Base-by-base conservation (phyloP, 2,888 invertebrate species). In the Ormyrus thymus region DNA sequence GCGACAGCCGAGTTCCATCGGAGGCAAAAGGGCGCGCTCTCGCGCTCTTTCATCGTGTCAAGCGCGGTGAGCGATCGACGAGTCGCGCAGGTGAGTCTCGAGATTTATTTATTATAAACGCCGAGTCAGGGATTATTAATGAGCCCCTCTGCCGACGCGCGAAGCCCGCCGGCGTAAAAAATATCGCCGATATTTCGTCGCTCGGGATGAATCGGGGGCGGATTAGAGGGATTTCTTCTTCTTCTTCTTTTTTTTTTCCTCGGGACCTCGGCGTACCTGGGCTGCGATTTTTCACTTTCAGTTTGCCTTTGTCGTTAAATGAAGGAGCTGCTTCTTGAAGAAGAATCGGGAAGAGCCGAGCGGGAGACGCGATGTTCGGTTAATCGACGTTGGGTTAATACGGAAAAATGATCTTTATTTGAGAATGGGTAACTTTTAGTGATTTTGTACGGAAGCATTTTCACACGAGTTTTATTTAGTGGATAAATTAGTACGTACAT, bases 21-120 rank as follows among this genome's bases (percentile, higher is more conserved):
- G 70, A 68, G 29, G 29, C 29, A 73, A 62, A 69, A 69, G 46
- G 53, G 61, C 69, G 81, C 81, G 81, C 76, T 29, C 29, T n/a
- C n/a, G n/a, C 50, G 82, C 84, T 87, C 87, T 87, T 88, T 88
- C 86, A 86, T 70, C 83, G 87, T 81, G 84, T 88, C 88, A 87
- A 29, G 29, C 84, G 82, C 83, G 82, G 83, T 88, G 89, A 89
- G 84, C 87, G 89, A 89, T 89, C 86, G 87, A 86, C 83, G 83
- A 84, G 85, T 87, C 84, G 86, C 65, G 68, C 86, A 87, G 86
- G 87, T 87, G 86, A 88, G 86, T 83, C 83, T 78, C 64, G 15
- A 83, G 85, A 86, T 87, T 87, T 87, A 87, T 88, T 87, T 87
- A 86, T 73, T 72, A 86, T 85, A 86, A 86, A 85, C 84, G 86